Percentiles rank a stretch among this genome's conserved stretches.
Evolutionary conservation across 2,113 vertebrate genomes (phyloP).

Genomic region (Telmatochromis sp.): DNA sequence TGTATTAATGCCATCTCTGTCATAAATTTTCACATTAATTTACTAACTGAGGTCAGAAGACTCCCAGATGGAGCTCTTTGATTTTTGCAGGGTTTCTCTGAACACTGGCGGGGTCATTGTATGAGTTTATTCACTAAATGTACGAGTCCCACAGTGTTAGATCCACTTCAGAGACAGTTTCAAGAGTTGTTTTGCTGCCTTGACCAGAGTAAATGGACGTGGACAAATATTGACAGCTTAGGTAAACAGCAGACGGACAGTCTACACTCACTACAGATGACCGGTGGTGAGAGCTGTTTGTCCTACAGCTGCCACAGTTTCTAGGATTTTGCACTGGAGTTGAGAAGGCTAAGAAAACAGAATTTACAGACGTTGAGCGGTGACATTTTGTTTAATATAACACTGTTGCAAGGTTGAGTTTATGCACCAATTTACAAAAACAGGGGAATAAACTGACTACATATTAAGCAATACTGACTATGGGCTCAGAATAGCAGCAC

Average conservation of each 20-base stretch:
- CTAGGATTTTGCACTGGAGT: neutral
- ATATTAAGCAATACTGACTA: neutral
- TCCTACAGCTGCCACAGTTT: rapidly evolving
- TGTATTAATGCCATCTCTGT: neutral
- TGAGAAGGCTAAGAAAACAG: neutral
- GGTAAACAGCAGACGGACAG: neutral
- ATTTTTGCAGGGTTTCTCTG: neutral
- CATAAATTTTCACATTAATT: neutral
- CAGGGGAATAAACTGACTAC: neutral
- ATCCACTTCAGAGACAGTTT: neutral
- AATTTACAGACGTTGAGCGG: rapidly evolving
- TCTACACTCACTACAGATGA: neutral
- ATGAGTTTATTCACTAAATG: neutral
- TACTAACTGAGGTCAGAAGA: neutral
- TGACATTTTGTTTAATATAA: neutral
- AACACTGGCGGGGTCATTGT: neutral
- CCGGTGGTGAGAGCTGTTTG: rapidly evolving
- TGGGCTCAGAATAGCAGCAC: neutral
- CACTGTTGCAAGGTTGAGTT: neutral
- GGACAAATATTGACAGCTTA: neutral
- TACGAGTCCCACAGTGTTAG: neutral
- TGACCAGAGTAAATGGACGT: neutral
- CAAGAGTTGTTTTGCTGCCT: neutral
- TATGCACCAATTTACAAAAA: neutral
- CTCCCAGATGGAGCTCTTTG: neutral